A percentile compares a stretch with the other conserved stretches of the same genome.
These are phyloP conservation scores for Lontra canadensis DNA, from an alignment of 2,113 vertebrate species.

Conservation along the genomic window DNA sequence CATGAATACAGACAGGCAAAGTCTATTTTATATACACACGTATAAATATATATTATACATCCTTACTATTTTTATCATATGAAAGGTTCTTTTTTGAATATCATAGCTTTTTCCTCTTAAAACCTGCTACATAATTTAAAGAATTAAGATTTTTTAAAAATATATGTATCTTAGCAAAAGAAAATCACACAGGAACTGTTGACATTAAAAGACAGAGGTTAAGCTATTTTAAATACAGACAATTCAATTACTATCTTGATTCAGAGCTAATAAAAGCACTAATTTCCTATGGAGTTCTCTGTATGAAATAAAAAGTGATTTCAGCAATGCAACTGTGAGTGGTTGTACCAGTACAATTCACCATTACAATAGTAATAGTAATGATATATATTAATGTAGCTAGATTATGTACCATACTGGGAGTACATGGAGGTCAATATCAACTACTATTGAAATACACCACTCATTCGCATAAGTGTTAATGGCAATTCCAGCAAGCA, in stretches of 20 bases:
- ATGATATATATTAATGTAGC: neutral
- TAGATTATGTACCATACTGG: neutral
- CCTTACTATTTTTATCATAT: neutral
- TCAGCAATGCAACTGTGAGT: neutral
- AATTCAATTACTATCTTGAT: conserved; percentile 14
- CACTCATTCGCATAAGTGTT: neutral
- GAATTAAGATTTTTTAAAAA: neutral
- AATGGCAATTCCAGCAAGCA: neutral
- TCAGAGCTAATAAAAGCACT: conserved; percentile 31
- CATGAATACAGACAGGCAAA: neutral
- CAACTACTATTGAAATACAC: neutral
- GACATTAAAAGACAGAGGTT: neutral
- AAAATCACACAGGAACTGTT: neutral
- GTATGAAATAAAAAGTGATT: neutral
- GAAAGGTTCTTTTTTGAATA: neutral
- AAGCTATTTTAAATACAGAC: conserved; percentile 34
- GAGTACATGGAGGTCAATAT: neutral
- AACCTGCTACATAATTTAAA: neutral
- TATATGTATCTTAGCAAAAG: neutral
- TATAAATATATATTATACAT: neutral
- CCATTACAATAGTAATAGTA: neutral
- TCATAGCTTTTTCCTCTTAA: conserved; percentile 1
- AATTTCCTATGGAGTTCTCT: neutral
- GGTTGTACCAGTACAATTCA: neutral
- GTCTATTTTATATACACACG: conserved; percentile 9